phyloP scores from a whole-genome alignment of 1,140 invertebrate species.

The Lordiphosa stackelbergi region DNA sequence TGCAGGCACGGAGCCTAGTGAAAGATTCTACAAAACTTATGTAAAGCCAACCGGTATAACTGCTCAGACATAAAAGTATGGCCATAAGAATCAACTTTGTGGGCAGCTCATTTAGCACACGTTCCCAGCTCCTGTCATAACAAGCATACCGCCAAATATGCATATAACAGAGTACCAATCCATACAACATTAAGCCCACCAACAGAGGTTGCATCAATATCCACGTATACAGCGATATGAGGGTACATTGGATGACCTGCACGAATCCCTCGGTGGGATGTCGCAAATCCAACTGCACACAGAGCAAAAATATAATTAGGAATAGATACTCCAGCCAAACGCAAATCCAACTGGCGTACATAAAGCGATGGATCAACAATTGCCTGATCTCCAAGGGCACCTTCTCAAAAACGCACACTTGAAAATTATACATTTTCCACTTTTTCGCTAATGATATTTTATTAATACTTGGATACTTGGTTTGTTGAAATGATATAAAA shows the following conservation, averaged over 20 bases:
- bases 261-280: background rate
- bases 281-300: background rate
- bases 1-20: background rate
- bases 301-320: constrained; percentile 13
- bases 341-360: constrained; percentile 10
- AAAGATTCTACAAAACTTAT: background rate
- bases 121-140: background rate
- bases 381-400: constrained; percentile 7
- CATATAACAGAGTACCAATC: constrained; percentile 15
- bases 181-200: constrained; percentile 10
- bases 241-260: background rate
- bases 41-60: constrained; percentile 21
- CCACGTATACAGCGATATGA: constrained; percentile 3
- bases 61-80: background rate
- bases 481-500: too few species aligned
- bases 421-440: too few species aligned
- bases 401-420: background rate
- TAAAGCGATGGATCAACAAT: constrained; percentile 21
- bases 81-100: background rate
- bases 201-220: background rate
- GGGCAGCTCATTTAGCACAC: constrained; percentile 1
- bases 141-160: constrained; percentile 23
- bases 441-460: too few species aligned
- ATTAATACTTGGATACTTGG: too few species aligned
- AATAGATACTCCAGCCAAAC: constrained; percentile 18